Conservation (phyloP, 1,140 invertebrate species). For the Leptopilina clavipes region DNA sequence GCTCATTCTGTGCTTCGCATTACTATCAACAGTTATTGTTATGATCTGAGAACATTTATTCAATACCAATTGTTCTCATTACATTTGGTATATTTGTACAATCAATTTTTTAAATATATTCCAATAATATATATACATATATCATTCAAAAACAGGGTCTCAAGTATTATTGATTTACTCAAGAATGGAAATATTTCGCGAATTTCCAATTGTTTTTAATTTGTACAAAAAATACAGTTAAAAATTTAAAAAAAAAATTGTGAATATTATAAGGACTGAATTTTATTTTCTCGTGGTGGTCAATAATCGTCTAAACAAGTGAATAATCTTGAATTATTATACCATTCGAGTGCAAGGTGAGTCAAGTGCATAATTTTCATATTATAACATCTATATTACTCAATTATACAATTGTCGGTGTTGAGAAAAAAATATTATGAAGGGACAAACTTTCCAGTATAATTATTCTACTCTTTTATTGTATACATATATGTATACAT, state of each 20-base stretch:
- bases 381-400: no score
- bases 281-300: neutral
- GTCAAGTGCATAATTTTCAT: no score
- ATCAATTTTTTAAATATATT: no score
- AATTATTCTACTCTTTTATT: no score
- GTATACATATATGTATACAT: no score
- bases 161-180: neutral
- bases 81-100: no score
- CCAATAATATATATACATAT: neutral
- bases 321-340: neutral
- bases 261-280: neutral
- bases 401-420: no score
- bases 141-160: neutral
- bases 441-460: no score
- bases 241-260: neutral
- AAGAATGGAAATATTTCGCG: constrained; percentile 63
- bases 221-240: constrained; percentile 66
- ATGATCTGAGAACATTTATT: neutral
- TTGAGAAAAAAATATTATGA: no score
- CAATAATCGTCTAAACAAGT: constrained; percentile 1
- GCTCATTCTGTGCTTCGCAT: neutral
- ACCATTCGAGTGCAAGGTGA: no score
- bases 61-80: neutral
- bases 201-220: constrained; percentile 66
- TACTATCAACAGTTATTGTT: constrained; percentile 1